These are phyloP conservation scores for Apus apus DNA, from an alignment of 2,113 vertebrate species.

Conservation along the genomic window DNA sequence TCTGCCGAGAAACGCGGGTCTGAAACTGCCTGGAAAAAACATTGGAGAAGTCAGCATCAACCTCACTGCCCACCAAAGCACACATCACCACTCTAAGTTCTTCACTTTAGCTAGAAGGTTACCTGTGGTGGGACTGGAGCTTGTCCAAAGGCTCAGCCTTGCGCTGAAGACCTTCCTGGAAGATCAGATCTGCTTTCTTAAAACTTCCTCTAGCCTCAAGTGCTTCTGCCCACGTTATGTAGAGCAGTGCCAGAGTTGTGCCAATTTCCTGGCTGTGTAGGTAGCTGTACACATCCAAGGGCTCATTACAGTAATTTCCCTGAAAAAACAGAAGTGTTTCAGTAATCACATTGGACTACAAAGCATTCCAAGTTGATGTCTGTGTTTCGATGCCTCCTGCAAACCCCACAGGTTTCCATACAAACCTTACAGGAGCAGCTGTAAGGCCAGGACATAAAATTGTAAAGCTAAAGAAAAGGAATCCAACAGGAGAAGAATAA, in stretches of 20 bases:
- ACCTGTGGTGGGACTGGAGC: slow-evolving; percentile 90
- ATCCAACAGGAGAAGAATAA: neutral
- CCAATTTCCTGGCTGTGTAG: slow-evolving; percentile 90
- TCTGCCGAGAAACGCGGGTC: slow-evolving; percentile 89
- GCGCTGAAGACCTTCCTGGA: slow-evolving; percentile 87
- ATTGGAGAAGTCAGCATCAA: neutral
- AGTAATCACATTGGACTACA: neutral
- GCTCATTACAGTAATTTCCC: slow-evolving; percentile 84
- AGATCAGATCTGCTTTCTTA: slow-evolving; percentile 88
- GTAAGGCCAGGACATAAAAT: neutral
- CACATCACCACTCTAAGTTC: rapidly evolving
- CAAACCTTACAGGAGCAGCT: neutral
- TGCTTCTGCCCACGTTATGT: slow-evolving; percentile 94
- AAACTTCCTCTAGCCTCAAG: slow-evolving; percentile 87
- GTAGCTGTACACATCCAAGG: slow-evolving; percentile 90
- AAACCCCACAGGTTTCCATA: neutral
- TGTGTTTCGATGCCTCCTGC: neutral
- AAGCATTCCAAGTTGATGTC: rapidly evolving
- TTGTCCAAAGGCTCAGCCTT: slow-evolving; percentile 88
- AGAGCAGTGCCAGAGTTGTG: slow-evolving; percentile 82
- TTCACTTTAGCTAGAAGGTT: neutral
- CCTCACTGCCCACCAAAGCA: neutral
- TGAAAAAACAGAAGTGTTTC: slow-evolving; percentile 51
- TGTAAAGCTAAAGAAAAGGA: neutral
- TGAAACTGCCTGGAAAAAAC: slow-evolving; percentile 85